Percentiles rank a stretch among this genome's conserved stretches.
Evolutionary conservation across 2,888 invertebrate species (phyloP).

Genomic region (Ethmia dodecea): DNA sequence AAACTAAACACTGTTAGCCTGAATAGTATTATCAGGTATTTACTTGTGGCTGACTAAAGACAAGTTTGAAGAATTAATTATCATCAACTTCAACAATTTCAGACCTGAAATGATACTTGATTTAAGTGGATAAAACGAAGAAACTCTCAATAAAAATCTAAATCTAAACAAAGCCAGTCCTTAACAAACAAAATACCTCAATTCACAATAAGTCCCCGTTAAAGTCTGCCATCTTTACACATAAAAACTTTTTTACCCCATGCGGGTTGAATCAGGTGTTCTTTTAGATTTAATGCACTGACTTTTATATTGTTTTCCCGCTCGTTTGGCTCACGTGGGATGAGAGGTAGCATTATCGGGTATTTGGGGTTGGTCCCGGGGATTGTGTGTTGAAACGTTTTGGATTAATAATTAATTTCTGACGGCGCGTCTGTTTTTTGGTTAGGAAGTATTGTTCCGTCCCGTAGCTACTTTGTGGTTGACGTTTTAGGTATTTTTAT

Average conservation of each 20-base stretch:
- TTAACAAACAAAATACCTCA: slow-evolving; percentile 6
- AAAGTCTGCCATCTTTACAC: slow-evolving; percentile 5
- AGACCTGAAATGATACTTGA: too few species aligned
- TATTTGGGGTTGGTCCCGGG: slow-evolving; percentile 12
- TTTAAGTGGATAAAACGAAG: too few species aligned
- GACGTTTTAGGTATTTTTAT: too few species aligned
- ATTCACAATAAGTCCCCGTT: not conserved
- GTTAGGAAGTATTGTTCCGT: too few species aligned
- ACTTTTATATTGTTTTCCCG: slow-evolving; percentile 23
- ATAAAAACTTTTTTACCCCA: slow-evolving; percentile 16
- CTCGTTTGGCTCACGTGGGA: slow-evolving; percentile 4
- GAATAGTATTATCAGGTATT: too few species aligned
- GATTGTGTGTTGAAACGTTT: slow-evolving; percentile 10
- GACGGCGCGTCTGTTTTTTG: slow-evolving; percentile 2
- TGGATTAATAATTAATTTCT: slow-evolving; percentile 14
- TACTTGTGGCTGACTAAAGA: too few species aligned
- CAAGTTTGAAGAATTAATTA: too few species aligned
- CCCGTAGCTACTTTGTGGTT: too few species aligned
- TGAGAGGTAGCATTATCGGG: slow-evolving; percentile 10
- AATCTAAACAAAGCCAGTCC: slow-evolving; percentile 1
- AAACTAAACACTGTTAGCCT: too few species aligned
- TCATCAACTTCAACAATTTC: too few species aligned
- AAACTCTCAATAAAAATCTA: not conserved
- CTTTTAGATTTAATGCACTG: slow-evolving; percentile 22
- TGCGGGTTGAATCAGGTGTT: slow-evolving; percentile 25